Base-by-base conservation (phyloP, 2,797 vertebrate species). In the Cuculus canorus region DNA sequence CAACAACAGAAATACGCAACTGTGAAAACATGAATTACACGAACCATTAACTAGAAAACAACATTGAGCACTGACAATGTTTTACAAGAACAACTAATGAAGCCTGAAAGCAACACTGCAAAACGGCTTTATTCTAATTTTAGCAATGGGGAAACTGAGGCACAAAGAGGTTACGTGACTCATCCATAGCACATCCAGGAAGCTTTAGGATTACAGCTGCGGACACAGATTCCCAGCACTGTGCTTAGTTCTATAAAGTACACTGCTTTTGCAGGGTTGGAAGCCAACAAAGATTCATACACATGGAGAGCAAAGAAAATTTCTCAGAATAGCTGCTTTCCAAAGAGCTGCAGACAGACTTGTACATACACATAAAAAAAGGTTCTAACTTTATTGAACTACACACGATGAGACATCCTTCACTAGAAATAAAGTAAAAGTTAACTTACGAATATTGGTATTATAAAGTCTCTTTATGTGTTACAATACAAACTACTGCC, bases 351-450 rank as follows among this genome's bases (percentile, higher is more conserved):
- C 80, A 54, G 30, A 80, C 75, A 86, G 70, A 82, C 73, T 92
- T 73, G 32, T 30, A 65, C 63, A 61, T 43, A 60, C 79, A 50
- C 60, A 52, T 32, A 41, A 68, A 65, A 86, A 86, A 57, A 68
- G 23, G 21, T 25, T 90, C 78, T 63, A 77, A 47, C 92, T 96
- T 86, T 39, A 95, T 69, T 28, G 91, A 92, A 43, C 80, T 94
- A 91, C 7, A 92, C 70, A 93, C 4, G 16, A 93, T 27, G 47
- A 96, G 79, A 41, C 86, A 82, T 92, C 85, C 87, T 94, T 79
- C 91, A 45, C 91, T 95, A 82, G 89, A 92, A 96, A 92, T 33
- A 88, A 95, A 96, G 68, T 76, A 86, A 43, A 96, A 95, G 63
- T 82, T 82, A 91, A 88, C 79, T 94, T 86, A 83, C 7, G 92